Evolutionary conservation across 2,888 invertebrate species (phyloP), one percentile per base, ranked within the genome.

Genomic region (Trileptium ribeirensis): DNA sequence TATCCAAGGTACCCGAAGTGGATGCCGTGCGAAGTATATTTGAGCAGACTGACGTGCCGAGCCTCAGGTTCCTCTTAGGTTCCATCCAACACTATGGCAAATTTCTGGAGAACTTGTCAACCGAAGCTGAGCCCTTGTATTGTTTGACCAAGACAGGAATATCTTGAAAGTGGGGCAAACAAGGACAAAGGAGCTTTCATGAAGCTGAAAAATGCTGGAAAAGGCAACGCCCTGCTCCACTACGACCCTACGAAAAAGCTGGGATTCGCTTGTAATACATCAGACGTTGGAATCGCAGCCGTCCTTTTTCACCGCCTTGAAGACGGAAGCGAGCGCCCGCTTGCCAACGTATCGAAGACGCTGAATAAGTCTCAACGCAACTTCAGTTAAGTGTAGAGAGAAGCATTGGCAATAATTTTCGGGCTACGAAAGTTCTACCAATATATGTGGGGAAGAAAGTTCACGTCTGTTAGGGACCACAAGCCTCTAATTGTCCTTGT

Each of bases 371-470:
- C 82, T 3, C 85, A 85, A 67, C 82, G 82, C 77, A 81, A 79
- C 31, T 85, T 85, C 78, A 79, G 83, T 3, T 84, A 85, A 51
- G 82, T 85, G 1, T 84, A 85, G 8, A 85, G 82, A 79, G 86
- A 86, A 80, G 84, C 77, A 29, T 64, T 86, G 33, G 79, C 83
- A 1, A 74, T 85, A 8, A 81, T 85, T 2, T 84, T 83, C 51
- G 83, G 83, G 33, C 81, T 86, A 15, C 84, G 83, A 33, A 84
- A 83, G 74, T 84, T 85, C 70, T 83, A 85, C 67, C 83, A 85
- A 78, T 85, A 85, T 79, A 37, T 84, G 38, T 86, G 78, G 78
- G 85, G 83, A 19, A 38, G 83, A 38, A 74, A 74, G 24, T 85
- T 85, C 74, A 40, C 33, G 1, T 64, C 84, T 64, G 19, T 82